Evolutionary conservation across 2,888 invertebrate species (phyloP).

Genomic region (Troilus luridus): DNA sequence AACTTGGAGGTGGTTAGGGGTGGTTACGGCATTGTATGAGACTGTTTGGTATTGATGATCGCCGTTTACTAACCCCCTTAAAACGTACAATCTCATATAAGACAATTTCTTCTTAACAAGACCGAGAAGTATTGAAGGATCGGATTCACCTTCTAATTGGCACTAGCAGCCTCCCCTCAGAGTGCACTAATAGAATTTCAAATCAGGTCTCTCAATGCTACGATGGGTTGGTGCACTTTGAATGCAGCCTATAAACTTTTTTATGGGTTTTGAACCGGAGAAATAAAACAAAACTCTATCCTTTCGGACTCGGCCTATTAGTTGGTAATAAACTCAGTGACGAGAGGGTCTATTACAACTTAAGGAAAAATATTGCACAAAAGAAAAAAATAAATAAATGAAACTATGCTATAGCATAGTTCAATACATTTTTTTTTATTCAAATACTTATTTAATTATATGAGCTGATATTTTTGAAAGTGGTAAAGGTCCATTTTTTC

Average conservation of each 20-base stretch:
- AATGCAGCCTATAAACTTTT: not conserved
- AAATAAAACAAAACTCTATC: not conserved
- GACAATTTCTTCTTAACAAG: not conserved
- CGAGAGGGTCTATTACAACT: too few species aligned
- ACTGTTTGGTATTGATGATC: too few species aligned
- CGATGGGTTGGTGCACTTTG: not conserved
- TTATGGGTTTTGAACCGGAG: not conserved
- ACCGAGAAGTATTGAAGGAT: not conserved
- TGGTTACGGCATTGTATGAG: too few species aligned
- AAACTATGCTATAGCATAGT: not conserved
- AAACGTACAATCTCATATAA: not conserved
- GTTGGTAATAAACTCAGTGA: not conserved
- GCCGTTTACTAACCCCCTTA: too few species aligned
- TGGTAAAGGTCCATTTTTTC: too few species aligned
- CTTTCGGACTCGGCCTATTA: not conserved
- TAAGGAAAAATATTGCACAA: too few species aligned
- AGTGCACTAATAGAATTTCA: constrained; percentile 16
- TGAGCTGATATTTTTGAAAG: too few species aligned
- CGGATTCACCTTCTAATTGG: not conserved
- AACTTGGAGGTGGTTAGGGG: too few species aligned
- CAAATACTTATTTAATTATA: too few species aligned
- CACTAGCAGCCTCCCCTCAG: not conserved
- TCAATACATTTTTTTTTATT: too few species aligned
- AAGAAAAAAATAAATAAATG: not conserved
- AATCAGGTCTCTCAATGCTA: not conserved